Base-by-base conservation (phyloP, 2,888 invertebrate species). In the Diplolepis rosae region DNA sequence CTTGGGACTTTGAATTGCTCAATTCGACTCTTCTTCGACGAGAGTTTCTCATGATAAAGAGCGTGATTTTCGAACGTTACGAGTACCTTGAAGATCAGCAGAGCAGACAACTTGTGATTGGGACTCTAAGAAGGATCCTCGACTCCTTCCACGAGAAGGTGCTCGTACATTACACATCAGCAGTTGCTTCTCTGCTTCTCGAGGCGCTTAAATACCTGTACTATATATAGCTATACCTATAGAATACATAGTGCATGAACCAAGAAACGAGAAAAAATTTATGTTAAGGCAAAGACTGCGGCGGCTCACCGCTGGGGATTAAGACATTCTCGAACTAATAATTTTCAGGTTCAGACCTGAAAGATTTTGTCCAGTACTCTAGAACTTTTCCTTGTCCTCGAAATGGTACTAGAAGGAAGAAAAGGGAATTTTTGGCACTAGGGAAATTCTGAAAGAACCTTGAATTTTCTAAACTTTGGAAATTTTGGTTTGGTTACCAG, bases 261-360 rank as follows among this genome's bases (percentile, higher is more conserved):
- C 56, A 65, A 66, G 45, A 69, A 78, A 66, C 69, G 68, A 80
- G 75, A 78, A 82, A 79, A 79, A 75, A 73, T 83, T 78, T 80
- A 84, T 77, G 82, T 81, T 81, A 79, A 82, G 78, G 81, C 79
- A 75, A 78, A 80, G 79, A 82, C 77, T 75, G 81, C 79, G 78
- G 79, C 67, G 74, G 74, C 71, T 71, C 78, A 72, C 70, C 75
- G 77, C 78, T 79, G 79, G 77, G 82, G 81, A 87, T 87, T 85
- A 86, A 87, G 87, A 87, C 87, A 87, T 87, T 85, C 85, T 77
- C 85, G 80, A 79, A 80, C 85, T 87, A 85, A 87, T 87, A 87
- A 87, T 87, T 87, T 87, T 83, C 84, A 82, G 80, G 73, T 79
- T 71, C 77, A 66, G 74, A 68, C 77, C 51, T 81, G 74, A 79